These are phyloP conservation scores for Xiphorhynchus erythropygius DNA, from an alignment of 2,797 vertebrate genomes.

Conservation along the genomic window DNA sequence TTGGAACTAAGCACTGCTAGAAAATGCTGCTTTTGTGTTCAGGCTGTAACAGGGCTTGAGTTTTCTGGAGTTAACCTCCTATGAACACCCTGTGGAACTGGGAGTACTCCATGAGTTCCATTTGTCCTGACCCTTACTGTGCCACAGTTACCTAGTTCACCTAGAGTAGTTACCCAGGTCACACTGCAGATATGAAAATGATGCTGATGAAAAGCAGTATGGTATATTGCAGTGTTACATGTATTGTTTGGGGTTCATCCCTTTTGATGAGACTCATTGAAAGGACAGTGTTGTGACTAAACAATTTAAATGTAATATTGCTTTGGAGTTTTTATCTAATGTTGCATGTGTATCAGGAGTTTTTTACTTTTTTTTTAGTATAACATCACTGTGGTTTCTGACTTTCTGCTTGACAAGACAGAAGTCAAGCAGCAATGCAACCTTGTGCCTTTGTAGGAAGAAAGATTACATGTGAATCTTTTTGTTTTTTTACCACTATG, in stretches of 20 bases:
- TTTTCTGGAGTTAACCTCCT: not conserved
- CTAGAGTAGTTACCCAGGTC: not conserved
- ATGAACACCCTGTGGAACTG: not conserved
- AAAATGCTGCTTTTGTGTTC: not conserved
- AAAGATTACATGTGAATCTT: not conserved
- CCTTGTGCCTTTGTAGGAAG: not conserved
- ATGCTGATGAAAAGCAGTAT: not conserved
- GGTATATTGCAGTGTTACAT: not conserved
- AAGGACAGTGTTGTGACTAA: not conserved
- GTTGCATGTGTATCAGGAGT: not conserved
- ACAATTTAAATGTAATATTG: not conserved
- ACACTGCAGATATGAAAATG: not conserved
- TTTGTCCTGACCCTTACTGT: not conserved
- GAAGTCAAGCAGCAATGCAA: not conserved
- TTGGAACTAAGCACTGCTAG: not conserved
- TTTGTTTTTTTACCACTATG: not conserved
- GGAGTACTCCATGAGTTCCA: not conserved
- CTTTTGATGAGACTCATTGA: not conserved
- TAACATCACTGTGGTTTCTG: not conserved
- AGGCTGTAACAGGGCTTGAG: not conserved
- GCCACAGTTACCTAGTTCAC: not conserved
- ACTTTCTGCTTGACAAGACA: not conserved
- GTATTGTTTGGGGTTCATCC: not conserved
- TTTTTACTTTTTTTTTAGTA: not conserved
- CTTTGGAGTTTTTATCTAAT: not conserved